phyloP scores from a whole-genome alignment of 2,888 invertebrate genomes.

The Rhagophthalmus giganteus region DNA sequence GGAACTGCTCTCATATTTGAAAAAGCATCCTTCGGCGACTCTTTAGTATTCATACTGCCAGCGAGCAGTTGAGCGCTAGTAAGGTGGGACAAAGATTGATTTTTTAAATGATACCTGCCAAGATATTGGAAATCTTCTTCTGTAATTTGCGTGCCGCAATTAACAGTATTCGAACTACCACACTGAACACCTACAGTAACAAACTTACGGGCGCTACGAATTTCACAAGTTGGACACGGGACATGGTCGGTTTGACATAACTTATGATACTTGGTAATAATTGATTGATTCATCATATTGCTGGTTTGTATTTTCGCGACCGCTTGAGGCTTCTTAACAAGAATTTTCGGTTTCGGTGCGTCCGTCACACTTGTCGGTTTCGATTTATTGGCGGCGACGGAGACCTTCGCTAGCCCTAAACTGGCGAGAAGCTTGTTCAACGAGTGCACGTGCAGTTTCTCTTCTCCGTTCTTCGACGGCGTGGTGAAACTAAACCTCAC shows the following conservation, averaged over 20 bases:
- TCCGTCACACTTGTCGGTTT: background rate
- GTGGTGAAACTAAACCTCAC: conserved; percentile 40
- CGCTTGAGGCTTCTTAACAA: too few relatives aligned
- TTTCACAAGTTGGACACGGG: conserved; percentile 45
- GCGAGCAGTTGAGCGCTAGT: conserved; percentile 55
- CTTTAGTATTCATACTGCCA: too few relatives aligned
- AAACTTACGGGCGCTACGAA: conserved; percentile 40
- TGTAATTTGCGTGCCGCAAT: conserved; percentile 49
- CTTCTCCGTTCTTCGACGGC: conserved; percentile 28
- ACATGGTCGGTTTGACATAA: conserved; percentile 43
- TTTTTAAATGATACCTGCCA: conserved; percentile 37
- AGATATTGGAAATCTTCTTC: conserved; percentile 47
- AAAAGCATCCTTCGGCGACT: too few relatives aligned
- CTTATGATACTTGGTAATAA: too few relatives aligned
- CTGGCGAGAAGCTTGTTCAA: conserved; percentile 32
- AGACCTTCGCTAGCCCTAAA: conserved; percentile 16
- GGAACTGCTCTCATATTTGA: too few relatives aligned
- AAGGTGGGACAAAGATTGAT: conserved; percentile 49
- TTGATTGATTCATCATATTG: too few relatives aligned
- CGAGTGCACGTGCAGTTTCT: conserved; percentile 24
- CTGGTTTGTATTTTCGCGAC: too few relatives aligned
- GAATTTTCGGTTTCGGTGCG: background rate
- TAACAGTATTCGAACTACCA: conserved; percentile 35
- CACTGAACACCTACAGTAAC: conserved; percentile 40
- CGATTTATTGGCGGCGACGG: background rate